phyloP scores from a whole-genome alignment of 2,113 vertebrate genomes.

The Euleptes europaea region DNA sequence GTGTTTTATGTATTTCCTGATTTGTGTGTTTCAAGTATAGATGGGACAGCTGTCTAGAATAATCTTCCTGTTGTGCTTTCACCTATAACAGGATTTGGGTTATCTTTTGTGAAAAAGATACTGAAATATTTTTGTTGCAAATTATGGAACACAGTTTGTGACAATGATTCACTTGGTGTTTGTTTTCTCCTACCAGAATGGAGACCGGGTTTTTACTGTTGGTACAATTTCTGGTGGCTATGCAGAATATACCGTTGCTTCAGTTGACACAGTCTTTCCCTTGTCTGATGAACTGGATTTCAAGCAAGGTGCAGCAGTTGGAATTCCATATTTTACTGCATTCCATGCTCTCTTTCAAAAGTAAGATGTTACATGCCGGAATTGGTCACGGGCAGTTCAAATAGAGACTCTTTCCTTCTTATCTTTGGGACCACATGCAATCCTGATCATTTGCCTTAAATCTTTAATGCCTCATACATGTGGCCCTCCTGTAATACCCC shows the following conservation, averaged over 20 bases:
- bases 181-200: conserved; percentile 73
- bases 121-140: background rate
- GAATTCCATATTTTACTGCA: conserved; percentile 91
- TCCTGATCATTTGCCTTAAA: background rate
- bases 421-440: background rate
- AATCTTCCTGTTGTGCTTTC: background rate
- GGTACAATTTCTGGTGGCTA: conserved; percentile 86
- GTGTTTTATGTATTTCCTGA: background rate
- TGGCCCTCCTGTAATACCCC: background rate
- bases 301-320: conserved; percentile 87
- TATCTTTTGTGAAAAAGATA: background rate
- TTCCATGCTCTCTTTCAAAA: conserved; percentile 90
- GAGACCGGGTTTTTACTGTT: conserved; percentile 88
- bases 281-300: conserved; percentile 82
- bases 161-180: background rate
- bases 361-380: conserved; percentile 67
- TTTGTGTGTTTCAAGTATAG: background rate
- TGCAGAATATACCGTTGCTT: conserved; percentile 84
- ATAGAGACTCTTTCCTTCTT: background rate
- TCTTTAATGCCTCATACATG: background rate
- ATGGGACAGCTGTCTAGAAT: no score
- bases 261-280: conserved; percentile 74
- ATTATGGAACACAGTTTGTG: background rate
- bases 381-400: background rate
- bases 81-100: background rate